These are phyloP conservation scores for Didymodactylos carnosus DNA, from an alignment of 2,888 invertebrate genomes.

Conservation along the genomic window DNA sequence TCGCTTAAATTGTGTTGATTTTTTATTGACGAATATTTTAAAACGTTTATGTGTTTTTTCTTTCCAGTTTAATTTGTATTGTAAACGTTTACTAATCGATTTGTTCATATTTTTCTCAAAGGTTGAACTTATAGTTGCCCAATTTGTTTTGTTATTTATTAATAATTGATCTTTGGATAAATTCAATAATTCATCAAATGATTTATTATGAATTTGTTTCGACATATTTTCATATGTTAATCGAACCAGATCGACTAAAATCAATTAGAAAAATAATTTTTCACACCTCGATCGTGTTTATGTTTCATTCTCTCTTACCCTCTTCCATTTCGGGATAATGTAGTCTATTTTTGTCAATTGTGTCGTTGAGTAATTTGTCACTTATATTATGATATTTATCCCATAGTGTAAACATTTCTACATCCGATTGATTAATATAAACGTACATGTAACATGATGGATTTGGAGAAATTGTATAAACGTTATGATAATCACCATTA, in stretches of 20 bases:
- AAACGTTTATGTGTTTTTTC: background rate
- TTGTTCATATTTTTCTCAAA: background rate
- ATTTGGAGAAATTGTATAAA: conserved; percentile 25
- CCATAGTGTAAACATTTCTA: background rate
- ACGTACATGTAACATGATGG: conserved; percentile 33
- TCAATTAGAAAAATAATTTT: no score
- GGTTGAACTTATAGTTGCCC: background rate
- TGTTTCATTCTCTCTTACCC: no score
- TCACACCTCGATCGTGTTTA: no score
- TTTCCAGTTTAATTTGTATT: background rate
- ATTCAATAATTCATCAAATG: background rate
- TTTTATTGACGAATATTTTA: background rate
- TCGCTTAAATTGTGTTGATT: background rate
- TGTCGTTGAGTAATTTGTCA: background rate
- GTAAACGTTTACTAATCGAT: background rate
- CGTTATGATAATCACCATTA: conserved; percentile 14
- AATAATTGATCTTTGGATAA: background rate
- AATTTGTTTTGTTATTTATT: background rate
- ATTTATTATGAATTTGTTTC: background rate
- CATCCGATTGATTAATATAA: conserved; percentile 21
- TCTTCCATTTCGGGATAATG: background rate
- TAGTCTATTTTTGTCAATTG: background rate
- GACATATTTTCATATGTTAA: background rate
- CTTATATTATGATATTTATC: background rate
- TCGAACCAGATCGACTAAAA: background rate